A percentile compares a stretch with the other conserved stretches of the same genome.
Evolutionary conservation across 2,888 invertebrate species (phyloP).

Genomic region (Ephialtes manifestator): DNA sequence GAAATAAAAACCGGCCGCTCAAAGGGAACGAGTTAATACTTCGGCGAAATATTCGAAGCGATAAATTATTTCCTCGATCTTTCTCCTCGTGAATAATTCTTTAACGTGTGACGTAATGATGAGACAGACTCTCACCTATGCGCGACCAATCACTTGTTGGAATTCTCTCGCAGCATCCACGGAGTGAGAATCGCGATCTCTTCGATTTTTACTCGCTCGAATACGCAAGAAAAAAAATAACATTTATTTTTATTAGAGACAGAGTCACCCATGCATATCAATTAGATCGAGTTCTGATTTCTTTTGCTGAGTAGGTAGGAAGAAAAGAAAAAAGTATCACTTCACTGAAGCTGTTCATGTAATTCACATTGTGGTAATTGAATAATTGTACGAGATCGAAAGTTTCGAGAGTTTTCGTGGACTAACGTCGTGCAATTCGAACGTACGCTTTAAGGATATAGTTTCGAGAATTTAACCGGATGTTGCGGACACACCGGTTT

Average conservation of each 20-base stretch:
- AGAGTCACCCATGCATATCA: background rate
- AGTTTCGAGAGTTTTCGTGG: slow-evolving; percentile 40
- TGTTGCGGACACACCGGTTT: slow-evolving; percentile 47
- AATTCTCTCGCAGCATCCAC: slow-evolving; percentile 6
- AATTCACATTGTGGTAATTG: slow-evolving; percentile 29
- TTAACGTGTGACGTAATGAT: slow-evolving; percentile 27
- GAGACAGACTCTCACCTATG: slow-evolving; percentile 58
- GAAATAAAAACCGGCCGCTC: background rate
- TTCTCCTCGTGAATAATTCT: slow-evolving; percentile 36
- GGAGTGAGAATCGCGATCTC: background rate
- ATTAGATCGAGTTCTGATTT: background rate
- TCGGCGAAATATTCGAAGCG: background rate
- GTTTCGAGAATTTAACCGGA: slow-evolving; percentile 52
- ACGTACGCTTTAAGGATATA: slow-evolving; percentile 38
- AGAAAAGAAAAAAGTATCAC: background rate
- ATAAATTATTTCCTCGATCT: slow-evolving; percentile 33
- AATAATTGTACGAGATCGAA: slow-evolving; percentile 51
- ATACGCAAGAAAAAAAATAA: background rate
- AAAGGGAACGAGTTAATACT: slow-evolving; percentile 9
- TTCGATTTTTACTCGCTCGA: background rate
- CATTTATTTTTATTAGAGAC: background rate
- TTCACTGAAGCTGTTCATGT: background rate
- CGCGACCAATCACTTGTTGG: slow-evolving; percentile 38
- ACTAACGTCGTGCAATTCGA: background rate
- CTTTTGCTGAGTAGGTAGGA: background rate